Base-by-base conservation (phyloP, 2,113 vertebrate genomes). In the Helogale parvula region DNA sequence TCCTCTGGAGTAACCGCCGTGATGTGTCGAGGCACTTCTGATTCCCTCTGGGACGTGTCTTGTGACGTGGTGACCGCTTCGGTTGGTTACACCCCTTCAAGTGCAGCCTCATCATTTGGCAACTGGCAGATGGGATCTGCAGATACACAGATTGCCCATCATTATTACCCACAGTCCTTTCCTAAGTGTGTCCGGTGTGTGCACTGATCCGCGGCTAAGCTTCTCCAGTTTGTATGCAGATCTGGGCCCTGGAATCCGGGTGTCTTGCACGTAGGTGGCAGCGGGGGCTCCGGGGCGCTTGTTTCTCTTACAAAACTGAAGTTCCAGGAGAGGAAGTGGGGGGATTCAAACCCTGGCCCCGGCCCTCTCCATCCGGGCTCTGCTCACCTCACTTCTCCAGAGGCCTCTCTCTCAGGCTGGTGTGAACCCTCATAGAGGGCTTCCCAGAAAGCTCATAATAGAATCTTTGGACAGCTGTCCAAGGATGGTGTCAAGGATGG, bases 381-480 rank as follows among this genome's bases (percentile, higher is more conserved):
- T 29, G 21, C 54, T 71, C 17, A 0, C 16, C 23, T 4, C 77
- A 2, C 17, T 11, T 13, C 88, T 2, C 0, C 10, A 9, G 25
- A 31, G n/a, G 7, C 47, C 21, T 41, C 63, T 35, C 45, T 8
- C 54, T 77, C 10, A 4, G 27, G 0, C 2, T 33, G 16, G 81
- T 4, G 0, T 15, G 4, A 74, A 52, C 83, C 63, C 45, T 81
- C 79, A 27, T 1, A 10, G 68, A 65, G 88, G 88, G 38, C 76
- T 79, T 92, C 90, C 91, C 9, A 41, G 92, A 47, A 85, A 96
- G 80, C 83, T 88, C 83, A 4, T 90, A 88, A 97, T 88, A 95
- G 93, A 85, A 47, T 90, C 95, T 96, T 95, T 96, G 96, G 97
- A 96, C 41, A 66, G 86, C 60, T 92, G 96, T 96, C 95, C 85